Evolutionary conservation across 2,888 invertebrate genomes (phyloP).

Genomic region (Diloba caeruleocephala): DNA sequence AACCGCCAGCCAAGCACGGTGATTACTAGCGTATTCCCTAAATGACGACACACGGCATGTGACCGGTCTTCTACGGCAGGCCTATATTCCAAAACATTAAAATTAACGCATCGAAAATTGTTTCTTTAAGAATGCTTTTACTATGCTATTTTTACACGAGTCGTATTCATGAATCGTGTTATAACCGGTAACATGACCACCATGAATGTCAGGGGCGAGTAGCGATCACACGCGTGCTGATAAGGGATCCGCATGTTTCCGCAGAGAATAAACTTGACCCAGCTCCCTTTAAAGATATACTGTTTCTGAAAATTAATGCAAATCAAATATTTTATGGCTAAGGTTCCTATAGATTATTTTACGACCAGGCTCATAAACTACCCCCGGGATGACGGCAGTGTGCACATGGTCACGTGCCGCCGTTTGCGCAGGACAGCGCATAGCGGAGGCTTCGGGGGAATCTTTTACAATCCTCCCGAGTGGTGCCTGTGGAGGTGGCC

Average conservation of each 20-base stretch:
- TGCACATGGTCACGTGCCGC: too few relatives aligned
- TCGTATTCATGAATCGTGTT: slow-evolving; percentile 13
- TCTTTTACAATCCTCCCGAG: too few relatives aligned
- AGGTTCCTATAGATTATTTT: slow-evolving; percentile 28
- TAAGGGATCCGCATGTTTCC: slow-evolving; percentile 11
- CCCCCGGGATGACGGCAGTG: too few relatives aligned
- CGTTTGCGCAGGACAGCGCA: too few relatives aligned
- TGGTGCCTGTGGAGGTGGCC: too few relatives aligned
- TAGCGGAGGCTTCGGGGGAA: too few relatives aligned
- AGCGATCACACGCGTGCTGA: slow-evolving; percentile 7
- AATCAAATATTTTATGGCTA: slow-evolving; percentile 31
- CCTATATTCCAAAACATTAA: slow-evolving; percentile 22
- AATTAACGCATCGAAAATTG: slow-evolving; percentile 14
- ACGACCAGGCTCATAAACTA: too few relatives aligned
- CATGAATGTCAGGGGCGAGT: slow-evolving; percentile 30
- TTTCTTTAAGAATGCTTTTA: slow-evolving; percentile 2
- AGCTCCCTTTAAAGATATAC: slow-evolving; percentile 37
- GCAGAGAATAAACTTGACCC: slow-evolving; percentile 52
- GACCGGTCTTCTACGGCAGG: too few relatives aligned
- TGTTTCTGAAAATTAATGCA: slow-evolving; percentile 34
- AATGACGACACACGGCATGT: too few relatives aligned
- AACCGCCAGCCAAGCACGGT: too few relatives aligned
- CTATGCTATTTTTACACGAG: slow-evolving; percentile 4
- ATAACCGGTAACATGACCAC: slow-evolving; percentile 1
- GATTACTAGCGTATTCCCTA: too few relatives aligned